phyloP scores from a whole-genome alignment of 2,888 invertebrate genomes.

The Brachyptera risi region DNA sequence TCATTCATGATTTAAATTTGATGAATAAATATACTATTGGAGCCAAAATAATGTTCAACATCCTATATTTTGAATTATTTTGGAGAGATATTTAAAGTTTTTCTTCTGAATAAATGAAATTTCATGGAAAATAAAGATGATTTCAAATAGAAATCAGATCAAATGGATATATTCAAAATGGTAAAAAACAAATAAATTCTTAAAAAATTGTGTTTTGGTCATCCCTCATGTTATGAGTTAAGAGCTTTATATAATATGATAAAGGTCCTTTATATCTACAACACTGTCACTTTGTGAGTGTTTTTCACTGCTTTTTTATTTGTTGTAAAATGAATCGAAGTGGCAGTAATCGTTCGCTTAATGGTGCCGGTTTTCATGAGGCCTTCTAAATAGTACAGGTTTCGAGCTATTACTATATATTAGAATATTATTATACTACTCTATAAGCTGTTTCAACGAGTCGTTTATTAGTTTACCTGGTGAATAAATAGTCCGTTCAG shows the following conservation, averaged over 20 bases:
- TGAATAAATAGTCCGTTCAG: too few relatives aligned
- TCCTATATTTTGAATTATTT: too few relatives aligned
- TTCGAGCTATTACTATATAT: too few relatives aligned
- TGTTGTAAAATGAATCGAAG: conserved; percentile 1
- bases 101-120: too few relatives aligned
- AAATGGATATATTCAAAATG: too few relatives aligned
- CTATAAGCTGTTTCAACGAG: neutral
- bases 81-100: too few relatives aligned
- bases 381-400: neutral
- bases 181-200: neutral
- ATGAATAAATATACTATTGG: too few relatives aligned
- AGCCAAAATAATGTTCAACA: too few relatives aligned
- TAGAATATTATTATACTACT: neutral
- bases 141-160: too few relatives aligned
- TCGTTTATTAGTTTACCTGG: neutral
- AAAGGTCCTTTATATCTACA: conserved; percentile 13
- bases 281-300: conserved; percentile 11
- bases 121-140: too few relatives aligned
- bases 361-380: conserved; percentile 11
- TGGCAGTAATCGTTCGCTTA: conserved; percentile 14
- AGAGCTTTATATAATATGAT: conserved; percentile 16
- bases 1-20: too few relatives aligned
- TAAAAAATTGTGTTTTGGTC: neutral
- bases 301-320: conserved; percentile 18
- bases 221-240: conserved; percentile 15